A percentile compares a stretch with the other conserved stretches of the same genome.
Evolutionary conservation across 1,140 invertebrate species (phyloP).

Genomic region (Palaemon carinicauda): DNA sequence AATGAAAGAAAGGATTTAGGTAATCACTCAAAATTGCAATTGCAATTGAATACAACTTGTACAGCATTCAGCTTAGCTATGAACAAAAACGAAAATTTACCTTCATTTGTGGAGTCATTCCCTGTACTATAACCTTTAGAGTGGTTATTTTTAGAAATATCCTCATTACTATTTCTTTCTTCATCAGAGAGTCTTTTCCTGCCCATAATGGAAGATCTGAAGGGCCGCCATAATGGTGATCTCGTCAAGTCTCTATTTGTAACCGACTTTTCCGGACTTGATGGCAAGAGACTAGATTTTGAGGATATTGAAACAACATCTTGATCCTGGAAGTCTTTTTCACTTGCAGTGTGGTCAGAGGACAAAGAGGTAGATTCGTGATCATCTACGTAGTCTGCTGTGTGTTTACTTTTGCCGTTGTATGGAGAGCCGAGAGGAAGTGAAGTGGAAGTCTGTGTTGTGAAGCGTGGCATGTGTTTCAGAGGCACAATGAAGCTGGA

Average conservation of each 20-base stretch:
- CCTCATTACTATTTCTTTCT: too few relatives aligned
- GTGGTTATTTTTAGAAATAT: too few relatives aligned
- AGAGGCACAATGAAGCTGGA: conserved; percentile 4
- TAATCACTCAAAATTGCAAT: too few relatives aligned
- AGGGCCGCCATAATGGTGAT: conserved; percentile 18
- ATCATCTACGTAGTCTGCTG: background rate
- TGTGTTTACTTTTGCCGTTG: background rate
- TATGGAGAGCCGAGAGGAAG: background rate
- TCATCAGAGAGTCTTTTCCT: too few relatives aligned
- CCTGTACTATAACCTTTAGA: too few relatives aligned
- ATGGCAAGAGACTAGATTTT: conserved; percentile 14
- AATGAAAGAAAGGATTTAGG: too few relatives aligned
- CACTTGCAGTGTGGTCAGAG: background rate
- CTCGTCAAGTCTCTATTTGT: background rate
- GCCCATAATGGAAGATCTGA: background rate
- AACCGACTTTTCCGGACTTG: background rate
- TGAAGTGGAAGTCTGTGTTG: background rate
- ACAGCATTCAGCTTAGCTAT: too few relatives aligned
- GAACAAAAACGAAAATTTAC: too few relatives aligned
- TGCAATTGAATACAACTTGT: too few relatives aligned
- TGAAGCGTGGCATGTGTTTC: conserved; percentile 21
- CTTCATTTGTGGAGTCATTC: too few relatives aligned
- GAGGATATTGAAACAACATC: conserved; percentile 29
- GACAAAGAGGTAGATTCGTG: background rate
- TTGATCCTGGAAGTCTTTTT: background rate